Conservation (phyloP, 2,797 vertebrate genomes). For the Luscinia megarhynchos region DNA sequence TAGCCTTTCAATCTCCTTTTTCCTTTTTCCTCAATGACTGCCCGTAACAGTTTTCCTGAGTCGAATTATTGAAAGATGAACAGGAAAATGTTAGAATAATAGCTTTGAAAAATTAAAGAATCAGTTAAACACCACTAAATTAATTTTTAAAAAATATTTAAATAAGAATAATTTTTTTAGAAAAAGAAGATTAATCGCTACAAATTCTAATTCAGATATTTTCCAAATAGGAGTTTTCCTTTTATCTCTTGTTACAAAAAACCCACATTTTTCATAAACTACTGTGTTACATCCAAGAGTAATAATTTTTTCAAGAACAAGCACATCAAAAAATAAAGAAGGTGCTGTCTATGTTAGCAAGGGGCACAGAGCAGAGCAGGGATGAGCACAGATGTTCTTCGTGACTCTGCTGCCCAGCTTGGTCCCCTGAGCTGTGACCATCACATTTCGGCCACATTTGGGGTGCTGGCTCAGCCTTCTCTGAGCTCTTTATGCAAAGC, state of each 20-base stretch:
- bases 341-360: not conserved
- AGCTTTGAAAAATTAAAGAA: not conserved
- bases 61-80: not conserved
- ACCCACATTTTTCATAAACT: not conserved
- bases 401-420: rapidly evolving
- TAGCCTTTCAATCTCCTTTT: not conserved
- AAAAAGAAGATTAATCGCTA: not conserved
- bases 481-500: rapidly evolving
- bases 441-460: rapidly evolving
- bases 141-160: not conserved
- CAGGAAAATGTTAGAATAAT: not conserved
- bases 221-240: not conserved
- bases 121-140: not conserved
- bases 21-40: not conserved
- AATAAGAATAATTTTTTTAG: not conserved
- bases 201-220: not conserved
- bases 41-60: not conserved
- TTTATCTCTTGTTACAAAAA: not conserved
- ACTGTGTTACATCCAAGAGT: no score
- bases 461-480: rapidly evolving
- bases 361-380: not conserved
- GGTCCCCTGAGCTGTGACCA: rapidly evolving
- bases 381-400: not conserved
- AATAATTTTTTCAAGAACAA: not conserved
- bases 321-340: not conserved